These are phyloP conservation scores for Colletes collaris DNA, from an alignment of 2,888 invertebrate genomes.

Conservation along the genomic window DNA sequence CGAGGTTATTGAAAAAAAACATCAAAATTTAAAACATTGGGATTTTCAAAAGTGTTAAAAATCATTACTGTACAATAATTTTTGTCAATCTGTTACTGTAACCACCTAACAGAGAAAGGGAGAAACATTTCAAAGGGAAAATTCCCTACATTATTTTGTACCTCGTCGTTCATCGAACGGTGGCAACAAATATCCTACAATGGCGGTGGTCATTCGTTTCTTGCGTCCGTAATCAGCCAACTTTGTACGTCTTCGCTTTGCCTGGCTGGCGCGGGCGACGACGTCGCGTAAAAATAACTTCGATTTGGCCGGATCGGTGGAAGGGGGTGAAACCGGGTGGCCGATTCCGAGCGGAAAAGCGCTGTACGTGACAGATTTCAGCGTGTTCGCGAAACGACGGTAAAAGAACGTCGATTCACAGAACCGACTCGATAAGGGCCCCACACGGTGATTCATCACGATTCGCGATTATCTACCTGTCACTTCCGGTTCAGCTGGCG, in stretches of 20 bases:
- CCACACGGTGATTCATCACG: slow-evolving; percentile 58
- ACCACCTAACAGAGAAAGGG: too few relatives aligned
- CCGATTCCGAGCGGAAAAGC: slow-evolving; percentile 13
- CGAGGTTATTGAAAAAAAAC: too few relatives aligned
- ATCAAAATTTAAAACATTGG: too few relatives aligned
- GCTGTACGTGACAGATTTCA: slow-evolving; percentile 62
- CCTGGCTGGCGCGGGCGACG: slow-evolving; percentile 25
- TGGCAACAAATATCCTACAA: slow-evolving; percentile 48
- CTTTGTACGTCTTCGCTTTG: slow-evolving; percentile 59
- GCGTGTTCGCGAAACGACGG: slow-evolving; percentile 52
- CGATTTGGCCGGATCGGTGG: slow-evolving; percentile 58
- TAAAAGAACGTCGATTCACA: slow-evolving; percentile 52
- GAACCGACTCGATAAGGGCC: slow-evolving; percentile 56
- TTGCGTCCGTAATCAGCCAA: slow-evolving; percentile 33
- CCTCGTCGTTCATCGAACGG: slow-evolving; percentile 12
- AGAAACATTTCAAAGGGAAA: neutral
- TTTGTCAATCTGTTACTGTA: too few relatives aligned
- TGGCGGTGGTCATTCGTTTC: slow-evolving; percentile 46
- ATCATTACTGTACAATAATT: too few relatives aligned
- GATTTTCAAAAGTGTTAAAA: too few relatives aligned
- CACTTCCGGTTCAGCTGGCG: slow-evolving; percentile 58
- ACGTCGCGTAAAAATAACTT: slow-evolving; percentile 70
- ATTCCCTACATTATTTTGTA: slow-evolving; percentile 5
- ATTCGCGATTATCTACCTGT: slow-evolving; percentile 63
- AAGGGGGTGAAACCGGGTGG: slow-evolving; percentile 23